Base-by-base conservation (phyloP, 64 coral and sea anemone genomes). In the Cladopsammia gracilis region DNA sequence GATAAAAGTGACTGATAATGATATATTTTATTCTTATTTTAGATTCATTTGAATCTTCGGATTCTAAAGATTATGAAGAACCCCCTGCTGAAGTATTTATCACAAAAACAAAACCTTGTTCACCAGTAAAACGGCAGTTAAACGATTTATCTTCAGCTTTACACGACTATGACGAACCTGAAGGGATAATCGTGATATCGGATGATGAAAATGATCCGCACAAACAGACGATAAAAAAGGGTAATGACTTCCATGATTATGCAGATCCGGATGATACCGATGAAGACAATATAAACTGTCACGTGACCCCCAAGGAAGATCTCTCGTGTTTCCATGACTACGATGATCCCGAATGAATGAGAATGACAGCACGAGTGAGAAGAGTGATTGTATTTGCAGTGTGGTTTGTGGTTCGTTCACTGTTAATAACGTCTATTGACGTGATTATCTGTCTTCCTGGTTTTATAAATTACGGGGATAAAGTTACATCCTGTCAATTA, bases 241-340 rank as follows among this genome's bases (percentile, higher is more conserved):
- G n/a, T 50, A 84, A 25, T 49, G 80, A 84, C 80, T 84, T 84
- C 50, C 80, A 84, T n/a, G 62, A 84, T 68, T 67, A 84, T 46
- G 62, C 80, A 46, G 80, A 82, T 56, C 78, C 34, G 7, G 78
- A 82, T 64, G 34, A 82, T n/a, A 64, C 58, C 10, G 58, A 84
- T 22, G 60, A 67, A 24, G 62, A 66, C 64, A 84, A 84, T 59
- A 47, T 22, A 10, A 84, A 51, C 14, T 24, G 80, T 68, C 44
- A 50, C 61, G 62, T 84, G 62, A 20, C 44, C 19, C 58, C 8
- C 3, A 10, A 16, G 18, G 80, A 68, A 6, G 60, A 84, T 62
- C 44, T 64, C 19, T 64, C 80, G 18, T 84, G 80, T 67, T 67
- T 51, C 60, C 80, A 84, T 84, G 80, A 84, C 44, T 84, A 84